A percentile compares a stretch with the other conserved stretches of the same genome.
phyloP scores from a whole-genome alignment of 2,797 vertebrate genomes.

The Galaxias olidus region DNA sequence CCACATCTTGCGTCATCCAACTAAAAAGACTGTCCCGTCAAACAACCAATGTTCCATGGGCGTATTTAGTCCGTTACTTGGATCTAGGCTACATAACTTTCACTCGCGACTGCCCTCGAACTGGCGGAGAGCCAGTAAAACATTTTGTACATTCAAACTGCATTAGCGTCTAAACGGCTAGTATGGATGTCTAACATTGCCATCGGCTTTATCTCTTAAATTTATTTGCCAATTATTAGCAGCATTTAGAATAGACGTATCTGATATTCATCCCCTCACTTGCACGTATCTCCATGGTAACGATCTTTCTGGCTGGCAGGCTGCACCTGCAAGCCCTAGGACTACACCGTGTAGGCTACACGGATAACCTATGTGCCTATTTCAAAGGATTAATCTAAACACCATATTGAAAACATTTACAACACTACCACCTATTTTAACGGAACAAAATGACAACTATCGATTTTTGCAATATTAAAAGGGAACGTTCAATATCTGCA shows the following conservation, averaged over 20 bases:
- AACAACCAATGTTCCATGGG: slow-evolving; percentile 3
- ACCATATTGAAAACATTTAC: not conserved
- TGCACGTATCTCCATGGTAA: slow-evolving; percentile 19
- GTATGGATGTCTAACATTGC: not conserved
- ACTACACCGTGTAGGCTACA: not conserved
- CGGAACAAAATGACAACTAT: too few species aligned
- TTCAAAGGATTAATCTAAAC: not conserved
- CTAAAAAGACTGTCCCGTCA: slow-evolving; percentile 14
- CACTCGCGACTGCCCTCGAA: slow-evolving; percentile 14
- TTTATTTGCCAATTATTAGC: not conserved
- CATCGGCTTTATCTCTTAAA: not conserved
- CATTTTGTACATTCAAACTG: slow-evolving; percentile 2
- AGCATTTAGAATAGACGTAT: not conserved
- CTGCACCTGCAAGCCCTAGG: slow-evolving; percentile 7
- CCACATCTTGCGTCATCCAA: slow-evolving; percentile 10
- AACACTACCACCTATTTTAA: too few species aligned
- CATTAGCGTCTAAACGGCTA: not conserved
- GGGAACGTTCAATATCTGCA: too few species aligned
- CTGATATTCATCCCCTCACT: not conserved
- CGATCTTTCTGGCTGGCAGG: not conserved
- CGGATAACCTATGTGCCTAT: not conserved
- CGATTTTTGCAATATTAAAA: too few species aligned
- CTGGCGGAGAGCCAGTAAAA: not conserved
- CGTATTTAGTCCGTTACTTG: not conserved
- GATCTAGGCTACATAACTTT: slow-evolving; percentile 7